Evolutionary conservation across 2,888 invertebrate species (phyloP).

Genomic region (Acronicta leporina): DNA sequence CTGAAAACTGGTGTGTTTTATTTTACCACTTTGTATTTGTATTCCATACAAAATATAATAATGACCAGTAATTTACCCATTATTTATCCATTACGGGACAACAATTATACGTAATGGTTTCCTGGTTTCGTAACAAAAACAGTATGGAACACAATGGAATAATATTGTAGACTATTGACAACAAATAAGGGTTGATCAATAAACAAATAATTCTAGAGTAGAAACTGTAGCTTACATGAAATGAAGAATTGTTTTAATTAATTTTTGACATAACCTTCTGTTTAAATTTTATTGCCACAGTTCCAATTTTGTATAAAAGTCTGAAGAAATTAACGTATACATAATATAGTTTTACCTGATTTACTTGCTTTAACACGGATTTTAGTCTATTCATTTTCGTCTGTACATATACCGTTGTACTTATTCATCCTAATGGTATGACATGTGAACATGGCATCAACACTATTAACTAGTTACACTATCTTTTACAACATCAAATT

Average conservation of each 20-base stretch:
- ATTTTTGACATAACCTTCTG: no score
- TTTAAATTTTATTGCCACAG: no score
- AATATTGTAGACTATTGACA: neutral
- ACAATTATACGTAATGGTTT: conserved; percentile 15
- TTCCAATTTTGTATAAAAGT: no score
- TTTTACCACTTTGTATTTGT: conserved; percentile 2
- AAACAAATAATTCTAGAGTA: neutral
- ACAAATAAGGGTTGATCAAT: neutral
- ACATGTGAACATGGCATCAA: no score
- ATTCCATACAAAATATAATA: conserved; percentile 23
- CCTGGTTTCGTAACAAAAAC: conserved; percentile 10
- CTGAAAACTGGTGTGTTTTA: conserved; percentile 17
- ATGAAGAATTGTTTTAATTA: neutral
- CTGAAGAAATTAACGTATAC: no score
- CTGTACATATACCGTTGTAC: no score
- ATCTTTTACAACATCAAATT: no score
- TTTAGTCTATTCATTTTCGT: no score
- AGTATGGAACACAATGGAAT: conserved; percentile 8
- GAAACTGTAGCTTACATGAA: neutral
- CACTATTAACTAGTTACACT: no score
- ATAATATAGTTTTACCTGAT: no score
- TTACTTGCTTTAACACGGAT: no score
- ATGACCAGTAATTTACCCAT: conserved; percentile 36
- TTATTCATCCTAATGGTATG: no score
- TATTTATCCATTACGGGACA: conserved; percentile 35